phyloP scores from a whole-genome alignment of 2,113 vertebrate genomes.

The Poecile atricapillus region DNA sequence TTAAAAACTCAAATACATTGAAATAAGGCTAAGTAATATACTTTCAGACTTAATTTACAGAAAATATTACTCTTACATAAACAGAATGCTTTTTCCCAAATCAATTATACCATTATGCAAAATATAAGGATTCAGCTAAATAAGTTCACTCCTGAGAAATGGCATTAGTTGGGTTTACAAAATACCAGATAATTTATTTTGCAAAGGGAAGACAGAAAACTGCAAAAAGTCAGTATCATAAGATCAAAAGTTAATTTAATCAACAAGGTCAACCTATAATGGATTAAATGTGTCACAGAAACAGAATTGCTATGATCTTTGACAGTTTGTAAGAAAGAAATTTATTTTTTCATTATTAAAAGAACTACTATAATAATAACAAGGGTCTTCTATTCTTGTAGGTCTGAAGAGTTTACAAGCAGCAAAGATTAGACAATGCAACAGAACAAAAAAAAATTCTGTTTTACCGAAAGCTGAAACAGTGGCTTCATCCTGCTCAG shows the following conservation, averaged over 20 bases:
- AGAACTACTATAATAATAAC: not conserved
- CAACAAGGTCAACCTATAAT: not conserved
- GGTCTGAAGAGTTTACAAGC: not conserved
- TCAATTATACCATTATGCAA: not conserved
- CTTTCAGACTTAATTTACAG: conserved; percentile 51
- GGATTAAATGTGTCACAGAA: not conserved
- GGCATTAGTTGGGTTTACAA: not conserved
- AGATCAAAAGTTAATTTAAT: not conserved
- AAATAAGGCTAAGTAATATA: not conserved
- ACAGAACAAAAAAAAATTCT: not conserved
- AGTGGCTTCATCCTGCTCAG: not conserved
- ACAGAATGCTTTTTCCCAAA: not conserved
- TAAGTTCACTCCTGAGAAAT: not conserved
- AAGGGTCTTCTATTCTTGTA: not conserved
- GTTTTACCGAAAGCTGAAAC: not conserved
- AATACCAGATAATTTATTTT: not conserved
- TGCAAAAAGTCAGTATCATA: not conserved
- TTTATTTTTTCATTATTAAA: not conserved
- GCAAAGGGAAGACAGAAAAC: not conserved
- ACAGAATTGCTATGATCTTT: not conserved
- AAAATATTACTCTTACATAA: conserved; percentile 61
- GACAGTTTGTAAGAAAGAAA: not conserved
- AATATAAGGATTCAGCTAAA: not conserved
- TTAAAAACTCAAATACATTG: not conserved
- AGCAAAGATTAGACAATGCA: not conserved